Percentiles rank a stretch among this genome's conserved stretches.
phyloP scores from a whole-genome alignment of 2,797 vertebrate genomes.

The Myotis daubentonii region DNA sequence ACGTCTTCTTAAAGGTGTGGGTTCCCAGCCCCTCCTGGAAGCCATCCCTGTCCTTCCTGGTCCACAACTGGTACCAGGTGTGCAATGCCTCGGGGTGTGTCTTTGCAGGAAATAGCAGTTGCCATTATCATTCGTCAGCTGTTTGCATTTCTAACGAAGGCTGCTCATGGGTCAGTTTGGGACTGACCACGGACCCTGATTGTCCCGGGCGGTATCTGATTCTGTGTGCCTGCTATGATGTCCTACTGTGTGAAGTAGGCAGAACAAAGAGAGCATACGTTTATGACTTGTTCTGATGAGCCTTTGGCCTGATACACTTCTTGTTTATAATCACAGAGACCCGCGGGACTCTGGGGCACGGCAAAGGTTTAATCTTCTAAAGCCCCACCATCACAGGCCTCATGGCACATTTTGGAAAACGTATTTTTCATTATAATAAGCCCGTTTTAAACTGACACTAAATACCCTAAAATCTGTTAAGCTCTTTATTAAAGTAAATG shows the following conservation, averaged over 20 bases:
- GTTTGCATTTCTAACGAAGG: not conserved
- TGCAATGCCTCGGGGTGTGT: not conserved
- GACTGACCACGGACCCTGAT: not conserved
- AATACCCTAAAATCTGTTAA: constrained; percentile 33
- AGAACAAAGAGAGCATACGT: not conserved
- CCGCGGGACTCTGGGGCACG: not conserved
- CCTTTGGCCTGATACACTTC: not conserved
- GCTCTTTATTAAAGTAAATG: constrained; percentile 58
- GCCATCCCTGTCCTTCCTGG: not conserved
- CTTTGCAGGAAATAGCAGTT: not conserved
- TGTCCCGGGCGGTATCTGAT: not conserved
- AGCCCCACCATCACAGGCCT: not conserved
- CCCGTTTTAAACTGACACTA: constrained; percentile 32
- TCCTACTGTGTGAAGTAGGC: not conserved
- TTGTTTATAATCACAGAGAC: not conserved
- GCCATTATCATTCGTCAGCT: not conserved
- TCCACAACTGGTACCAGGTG: not conserved
- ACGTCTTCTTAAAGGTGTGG: not conserved
- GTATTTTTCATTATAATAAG: constrained; percentile 6
- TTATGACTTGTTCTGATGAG: not conserved
- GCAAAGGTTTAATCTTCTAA: not conserved
- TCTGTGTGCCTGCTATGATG: not conserved
- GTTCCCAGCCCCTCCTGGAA: not conserved
- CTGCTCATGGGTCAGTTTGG: not conserved
- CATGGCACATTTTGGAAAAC: not conserved